Percentiles rank a stretch among this genome's conserved stretches.
phyloP scores from a whole-genome alignment of 1,140 invertebrate genomes.

The Pseudomyrmex cubaensis region DNA sequence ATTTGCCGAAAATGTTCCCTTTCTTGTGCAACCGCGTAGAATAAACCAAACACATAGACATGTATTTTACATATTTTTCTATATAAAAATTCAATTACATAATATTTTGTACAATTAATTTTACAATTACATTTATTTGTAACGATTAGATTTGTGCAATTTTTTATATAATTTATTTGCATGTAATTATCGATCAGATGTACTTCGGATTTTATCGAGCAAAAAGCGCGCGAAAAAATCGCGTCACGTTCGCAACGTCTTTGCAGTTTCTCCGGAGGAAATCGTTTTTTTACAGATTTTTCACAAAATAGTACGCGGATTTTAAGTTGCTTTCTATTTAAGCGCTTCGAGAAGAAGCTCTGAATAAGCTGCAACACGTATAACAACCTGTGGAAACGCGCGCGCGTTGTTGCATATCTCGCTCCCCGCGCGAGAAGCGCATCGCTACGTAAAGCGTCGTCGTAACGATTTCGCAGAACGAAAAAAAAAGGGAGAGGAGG shows the following conservation, averaged over 20 bases:
- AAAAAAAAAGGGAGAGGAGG: too few species aligned
- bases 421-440: neutral
- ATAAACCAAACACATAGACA: too few species aligned
- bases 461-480: conserved; percentile 42
- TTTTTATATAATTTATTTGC: too few species aligned
- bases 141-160: too few species aligned
- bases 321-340: conserved; percentile 19
- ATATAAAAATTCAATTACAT: too few species aligned
- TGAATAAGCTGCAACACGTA: neutral
- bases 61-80: too few species aligned
- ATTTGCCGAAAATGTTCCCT: too few species aligned
- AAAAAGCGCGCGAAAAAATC: neutral
- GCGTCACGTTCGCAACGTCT: too few species aligned
- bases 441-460: conserved; percentile 36
- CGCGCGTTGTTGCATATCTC: conserved; percentile 50
- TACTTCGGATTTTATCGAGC: neutral
- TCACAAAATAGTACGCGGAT: neutral
- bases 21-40: too few species aligned
- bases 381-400: conserved; percentile 38
- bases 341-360: neutral
- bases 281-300: neutral
- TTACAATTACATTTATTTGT: too few species aligned
- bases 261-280: neutral
- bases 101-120: too few species aligned
- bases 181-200: too few species aligned